phyloP scores from a whole-genome alignment of 2,888 invertebrate species.

The Synergus umbraculus region DNA sequence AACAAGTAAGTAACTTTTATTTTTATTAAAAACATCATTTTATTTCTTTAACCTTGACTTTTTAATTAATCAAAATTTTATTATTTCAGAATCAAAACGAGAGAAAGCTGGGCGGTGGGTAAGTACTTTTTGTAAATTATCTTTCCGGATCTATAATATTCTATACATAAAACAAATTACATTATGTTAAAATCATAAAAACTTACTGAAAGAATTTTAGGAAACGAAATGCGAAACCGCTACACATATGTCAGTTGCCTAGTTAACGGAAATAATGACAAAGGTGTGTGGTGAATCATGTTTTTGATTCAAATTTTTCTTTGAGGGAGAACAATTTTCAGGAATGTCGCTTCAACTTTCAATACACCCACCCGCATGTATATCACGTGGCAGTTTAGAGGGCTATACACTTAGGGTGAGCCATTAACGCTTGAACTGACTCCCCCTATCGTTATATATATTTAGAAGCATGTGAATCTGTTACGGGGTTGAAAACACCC shows the following conservation, averaged over 20 bases:
- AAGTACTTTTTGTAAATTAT: too few species aligned
- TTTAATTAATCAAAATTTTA: too few species aligned
- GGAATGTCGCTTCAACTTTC: conserved; percentile 30
- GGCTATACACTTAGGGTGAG: conserved; percentile 11
- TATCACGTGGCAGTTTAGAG: conserved; percentile 33
- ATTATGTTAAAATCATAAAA: neutral
- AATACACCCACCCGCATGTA: conserved; percentile 43
- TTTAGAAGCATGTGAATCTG: conserved; percentile 69
- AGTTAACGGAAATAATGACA: neutral
- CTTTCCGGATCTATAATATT: too few species aligned
- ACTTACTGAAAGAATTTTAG: neutral
- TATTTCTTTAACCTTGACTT: too few species aligned
- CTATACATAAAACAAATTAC: too few species aligned
- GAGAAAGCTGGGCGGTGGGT: too few species aligned
- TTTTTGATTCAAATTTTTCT: neutral
- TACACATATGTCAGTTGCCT: neutral
- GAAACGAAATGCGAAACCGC: neutral
- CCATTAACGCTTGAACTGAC: neutral
- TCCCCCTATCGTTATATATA: conserved; percentile 62
- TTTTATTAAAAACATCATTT: too few species aligned
- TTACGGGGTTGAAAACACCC: conserved; percentile 67
- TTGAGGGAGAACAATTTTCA: neutral
- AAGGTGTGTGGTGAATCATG: conserved; percentile 15
- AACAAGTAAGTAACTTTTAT: too few species aligned
- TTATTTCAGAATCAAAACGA: too few species aligned